Percentiles rank a stretch among this genome's conserved stretches.
These are phyloP conservation scores for Hofmannophila pseudospretella DNA, from an alignment of 2,888 invertebrate species.

Conservation along the genomic window DNA sequence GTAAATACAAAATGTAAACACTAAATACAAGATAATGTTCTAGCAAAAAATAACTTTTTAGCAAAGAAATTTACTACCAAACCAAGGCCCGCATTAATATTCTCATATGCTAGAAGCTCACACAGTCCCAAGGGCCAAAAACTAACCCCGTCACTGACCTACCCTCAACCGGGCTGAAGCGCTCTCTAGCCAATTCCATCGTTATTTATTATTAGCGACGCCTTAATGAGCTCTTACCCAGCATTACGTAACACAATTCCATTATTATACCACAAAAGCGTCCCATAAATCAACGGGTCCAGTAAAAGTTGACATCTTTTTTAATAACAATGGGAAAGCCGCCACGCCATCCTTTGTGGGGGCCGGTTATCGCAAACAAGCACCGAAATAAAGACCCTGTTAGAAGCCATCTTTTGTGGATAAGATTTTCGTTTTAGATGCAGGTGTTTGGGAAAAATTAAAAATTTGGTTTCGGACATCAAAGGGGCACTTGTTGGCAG, in stretches of 20 bases:
- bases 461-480: neutral
- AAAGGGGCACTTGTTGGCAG: neutral
- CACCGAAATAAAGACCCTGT: slow-evolving; percentile 10
- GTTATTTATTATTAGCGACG: slow-evolving; percentile 39
- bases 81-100: too few species aligned
- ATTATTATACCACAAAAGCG: slow-evolving; percentile 46
- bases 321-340: slow-evolving; percentile 50
- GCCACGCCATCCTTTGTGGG: slow-evolving; percentile 35
- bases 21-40: too few species aligned
- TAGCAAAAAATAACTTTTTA: too few species aligned
- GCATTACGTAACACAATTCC: slow-evolving; percentile 51
- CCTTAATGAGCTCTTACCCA: slow-evolving; percentile 47
- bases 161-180: neutral
- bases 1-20: too few species aligned
- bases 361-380: slow-evolving; percentile 18
- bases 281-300: slow-evolving; percentile 49
- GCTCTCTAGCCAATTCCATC: slow-evolving; percentile 21
- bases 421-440: slow-evolving; percentile 10
- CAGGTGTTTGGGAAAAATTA: slow-evolving; percentile 5
- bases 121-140: neutral
- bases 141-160: neutral
- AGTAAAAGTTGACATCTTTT: slow-evolving; percentile 60
- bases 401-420: slow-evolving; percentile 7
- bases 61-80: too few species aligned
- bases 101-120: neutral